Evolutionary conservation across 2,888 invertebrate genomes (phyloP).

Genomic region (Macaria liturata): DNA sequence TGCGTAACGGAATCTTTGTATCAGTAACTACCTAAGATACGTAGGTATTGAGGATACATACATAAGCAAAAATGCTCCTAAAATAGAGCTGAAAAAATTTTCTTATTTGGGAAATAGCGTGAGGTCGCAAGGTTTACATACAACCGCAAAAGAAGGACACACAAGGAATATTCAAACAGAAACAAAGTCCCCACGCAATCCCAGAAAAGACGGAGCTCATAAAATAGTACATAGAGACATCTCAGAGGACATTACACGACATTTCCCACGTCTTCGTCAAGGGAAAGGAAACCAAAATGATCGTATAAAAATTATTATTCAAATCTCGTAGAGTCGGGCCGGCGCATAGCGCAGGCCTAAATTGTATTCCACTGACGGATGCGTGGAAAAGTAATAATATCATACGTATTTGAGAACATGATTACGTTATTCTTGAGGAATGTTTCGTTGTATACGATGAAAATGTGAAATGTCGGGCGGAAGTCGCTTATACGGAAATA

Average conservation of each 20-base stretch:
- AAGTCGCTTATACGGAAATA: slow-evolving; percentile 10
- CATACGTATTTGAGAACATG: slow-evolving; percentile 46
- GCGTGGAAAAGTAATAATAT: slow-evolving; percentile 69
- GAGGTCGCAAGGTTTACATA: slow-evolving; percentile 4
- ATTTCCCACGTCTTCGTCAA: slow-evolving; percentile 76
- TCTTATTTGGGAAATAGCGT: slow-evolving; percentile 1
- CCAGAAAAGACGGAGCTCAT: slow-evolving; percentile 31
- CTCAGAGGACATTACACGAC: slow-evolving; percentile 68
- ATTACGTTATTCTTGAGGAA: slow-evolving; percentile 33
- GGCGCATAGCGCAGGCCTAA: slow-evolving; percentile 73
- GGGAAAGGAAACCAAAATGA: slow-evolving; percentile 80
- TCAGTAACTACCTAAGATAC: too few species aligned
- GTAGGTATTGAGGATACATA: too few species aligned
- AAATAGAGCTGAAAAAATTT: neutral
- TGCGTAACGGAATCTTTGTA: slow-evolving; percentile 33
- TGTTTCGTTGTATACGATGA: slow-evolving; percentile 14
- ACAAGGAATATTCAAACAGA: slow-evolving; percentile 23
- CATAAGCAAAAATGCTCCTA: too few species aligned
- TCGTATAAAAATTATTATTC: slow-evolving; percentile 80
- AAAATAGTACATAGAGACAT: slow-evolving; percentile 51
- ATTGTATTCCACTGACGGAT: slow-evolving; percentile 76
- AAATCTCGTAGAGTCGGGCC: slow-evolving; percentile 73
- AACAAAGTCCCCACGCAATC: slow-evolving; percentile 25
- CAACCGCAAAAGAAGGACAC: slow-evolving; percentile 12
- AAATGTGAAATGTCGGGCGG: slow-evolving; percentile 7